Evolutionary conservation across 2,888 invertebrate species (phyloP).

Genomic region (Nebria salina): DNA sequence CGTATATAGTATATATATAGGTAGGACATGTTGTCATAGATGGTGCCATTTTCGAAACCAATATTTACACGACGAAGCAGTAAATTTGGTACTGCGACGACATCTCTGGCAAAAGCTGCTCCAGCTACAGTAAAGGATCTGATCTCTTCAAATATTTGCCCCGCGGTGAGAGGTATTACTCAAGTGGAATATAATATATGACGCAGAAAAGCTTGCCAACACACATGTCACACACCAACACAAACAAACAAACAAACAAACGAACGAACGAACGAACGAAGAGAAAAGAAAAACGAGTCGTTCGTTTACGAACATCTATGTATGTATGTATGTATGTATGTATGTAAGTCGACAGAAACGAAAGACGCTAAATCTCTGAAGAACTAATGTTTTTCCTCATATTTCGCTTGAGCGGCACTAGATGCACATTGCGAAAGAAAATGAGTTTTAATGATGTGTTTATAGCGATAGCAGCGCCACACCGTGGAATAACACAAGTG

Average conservation of each 20-base stretch:
- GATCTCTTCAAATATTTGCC: constrained; percentile 53
- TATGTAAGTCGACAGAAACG: neutral
- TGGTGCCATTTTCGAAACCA: constrained; percentile 47
- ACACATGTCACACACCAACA: constrained; percentile 45
- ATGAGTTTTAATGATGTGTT: constrained; percentile 58
- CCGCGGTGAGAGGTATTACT: constrained; percentile 53
- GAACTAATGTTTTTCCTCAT: constrained; percentile 36
- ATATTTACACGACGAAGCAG: constrained; percentile 40
- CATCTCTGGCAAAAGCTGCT: constrained; percentile 2
- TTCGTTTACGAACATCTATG: neutral
- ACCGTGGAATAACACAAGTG: constrained; percentile 40
- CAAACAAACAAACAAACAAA: neutral
- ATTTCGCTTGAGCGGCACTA: constrained; percentile 31
- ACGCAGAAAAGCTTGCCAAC: constrained; percentile 50
- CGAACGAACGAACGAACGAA: neutral
- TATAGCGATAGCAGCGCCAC: constrained; percentile 50
- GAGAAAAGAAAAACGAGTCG: neutral
- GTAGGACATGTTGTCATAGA: constrained; percentile 43
- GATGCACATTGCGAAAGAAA: constrained; percentile 52
- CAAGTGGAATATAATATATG: constrained; percentile 54
- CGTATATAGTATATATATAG: constrained; percentile 17
- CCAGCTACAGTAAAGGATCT: constrained; percentile 38
- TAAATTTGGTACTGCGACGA: constrained; percentile 42
- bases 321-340: neutral
- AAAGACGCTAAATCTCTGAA: neutral